Base-by-base conservation (phyloP, 2,797 vertebrate species). In the Borostomias antarcticus region DNA sequence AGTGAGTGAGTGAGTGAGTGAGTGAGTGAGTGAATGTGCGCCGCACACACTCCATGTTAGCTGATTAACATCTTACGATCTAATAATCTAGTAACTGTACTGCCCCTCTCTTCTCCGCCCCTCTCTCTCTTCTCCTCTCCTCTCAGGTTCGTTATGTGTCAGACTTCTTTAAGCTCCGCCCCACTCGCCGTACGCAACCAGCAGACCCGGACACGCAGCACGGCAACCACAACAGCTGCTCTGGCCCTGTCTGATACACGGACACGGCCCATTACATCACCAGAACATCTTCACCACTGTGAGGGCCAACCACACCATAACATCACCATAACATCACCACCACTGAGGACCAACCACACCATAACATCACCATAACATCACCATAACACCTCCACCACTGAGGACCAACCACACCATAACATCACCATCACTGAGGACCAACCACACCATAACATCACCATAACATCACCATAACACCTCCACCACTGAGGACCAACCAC, bases 151-250 rank as follows among this genome's bases (percentile, higher is more conserved):
- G 79, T 32, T 96, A 96, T 0, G 59, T 96, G 67, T 98, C 97
- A 0, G 96, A 98, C 82, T 96, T 99, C 88, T 98, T 97, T 87
- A 98, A 99, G 83, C 51, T 82, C 1, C 93, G 96, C 0, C 85
- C 89, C 0, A 85, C 89, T 0, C 76, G 1, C 60, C 86, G 90
- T 4, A 66, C 33, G 0, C 43, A 17, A 1, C 19, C 66, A 0
- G 74, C 66, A 0, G 74, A 89, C 19, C 8, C 56, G 0, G 93
- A 95, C 28, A 73, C 87, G 0, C 92, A 94, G 15, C 88, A 68
- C 2, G 72, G 86, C 68, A 96, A 95, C 86, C 94, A 95, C 88
- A 94, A 90, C 78, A 87, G 74, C 80, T 94, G 92, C 80, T 72
- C 88, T 0, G 84, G 80, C 0, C 69, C 86, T 15, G 89, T 88